Base-by-base conservation (phyloP, 2,113 vertebrate genomes). In the Mormoops blainvillei region DNA sequence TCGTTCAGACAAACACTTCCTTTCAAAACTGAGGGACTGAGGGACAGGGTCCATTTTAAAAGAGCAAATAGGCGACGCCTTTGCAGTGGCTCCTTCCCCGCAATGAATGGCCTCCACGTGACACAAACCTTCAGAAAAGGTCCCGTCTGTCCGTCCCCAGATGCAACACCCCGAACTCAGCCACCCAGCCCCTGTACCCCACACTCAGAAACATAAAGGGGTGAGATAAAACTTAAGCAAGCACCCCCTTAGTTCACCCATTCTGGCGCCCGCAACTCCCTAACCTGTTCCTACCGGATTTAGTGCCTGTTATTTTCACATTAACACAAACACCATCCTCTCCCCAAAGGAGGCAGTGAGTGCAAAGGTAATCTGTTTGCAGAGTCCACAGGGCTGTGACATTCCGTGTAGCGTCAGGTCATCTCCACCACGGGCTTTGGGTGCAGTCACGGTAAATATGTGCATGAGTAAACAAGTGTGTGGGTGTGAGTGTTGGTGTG, bases 111-210 rank as follows among this genome's bases (percentile, higher is more conserved):
- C 48, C 56, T 5, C 1, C 3, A 1, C 3, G 24, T 58, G n/a
- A 38, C 7, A 2, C 58, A 43, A 38, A 73, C 38, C 31, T 48
- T 61, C 4, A 26, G 50, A 65, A 50, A 63, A 15, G 38, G 31
- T 36, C 4, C 18, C 7, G 19, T 61, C 24, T 1, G 20, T 9
- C 50, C 50, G 16, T 98, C 98, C 98, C 98, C 98, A 58, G 38
- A 97, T 98, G 98, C 95, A 99, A 94, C 98, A 98, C 96, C 98
- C 98, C 96, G 98, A 98, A 96, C 98, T 98, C 95, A 43, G 87
- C 76, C 93, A 77, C 97, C 38, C 31, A 33, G 48, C 31, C 1
- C 33, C 31, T 9, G 6, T 9, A 28, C 52, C 33, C 97, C 97
- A 3, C 97, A 78, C 5, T 96, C 38, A 78, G n/a, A 87, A 86